These are phyloP conservation scores for Dromaius novaehollandiae DNA, from an alignment of 2,113 vertebrate genomes.

Conservation along the genomic window DNA sequence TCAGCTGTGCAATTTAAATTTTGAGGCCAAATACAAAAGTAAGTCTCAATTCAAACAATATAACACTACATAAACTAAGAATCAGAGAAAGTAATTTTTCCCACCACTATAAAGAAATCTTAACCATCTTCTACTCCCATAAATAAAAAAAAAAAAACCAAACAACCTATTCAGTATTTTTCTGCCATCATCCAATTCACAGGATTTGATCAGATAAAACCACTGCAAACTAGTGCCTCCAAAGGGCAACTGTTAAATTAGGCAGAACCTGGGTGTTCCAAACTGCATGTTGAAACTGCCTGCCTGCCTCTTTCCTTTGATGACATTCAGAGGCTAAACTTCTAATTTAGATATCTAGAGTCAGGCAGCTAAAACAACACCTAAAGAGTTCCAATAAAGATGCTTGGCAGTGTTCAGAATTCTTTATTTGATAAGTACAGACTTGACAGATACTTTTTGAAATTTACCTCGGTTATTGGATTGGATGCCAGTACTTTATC, in stretches of 20 bases:
- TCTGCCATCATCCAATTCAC: not conserved
- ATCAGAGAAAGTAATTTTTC: not conserved
- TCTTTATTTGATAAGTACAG: not conserved
- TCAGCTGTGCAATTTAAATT: not conserved
- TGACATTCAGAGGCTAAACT: not conserved
- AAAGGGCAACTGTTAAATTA: not conserved
- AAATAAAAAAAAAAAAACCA: not conserved
- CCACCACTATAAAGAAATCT: not conserved
- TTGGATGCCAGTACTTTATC: conserved; percentile 96
- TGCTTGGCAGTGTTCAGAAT: not conserved
- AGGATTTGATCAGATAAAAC: not conserved
- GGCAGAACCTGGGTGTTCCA: not conserved
- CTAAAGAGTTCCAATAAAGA: not conserved
- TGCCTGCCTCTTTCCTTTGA: not conserved
- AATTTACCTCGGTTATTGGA: conserved; percentile 91
- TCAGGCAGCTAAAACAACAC: not conserved
- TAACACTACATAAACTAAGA: not conserved
- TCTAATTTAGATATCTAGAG: not conserved
- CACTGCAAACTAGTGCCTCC: not conserved
- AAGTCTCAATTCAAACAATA: not conserved
- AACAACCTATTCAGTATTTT: not conserved
- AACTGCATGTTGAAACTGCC: not conserved
- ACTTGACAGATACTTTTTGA: not conserved
- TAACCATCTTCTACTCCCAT: not conserved
- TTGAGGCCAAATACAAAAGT: not conserved